Evolutionary conservation across 1,140 invertebrate species (phyloP).

Genomic region (Drosophila suzukii): DNA sequence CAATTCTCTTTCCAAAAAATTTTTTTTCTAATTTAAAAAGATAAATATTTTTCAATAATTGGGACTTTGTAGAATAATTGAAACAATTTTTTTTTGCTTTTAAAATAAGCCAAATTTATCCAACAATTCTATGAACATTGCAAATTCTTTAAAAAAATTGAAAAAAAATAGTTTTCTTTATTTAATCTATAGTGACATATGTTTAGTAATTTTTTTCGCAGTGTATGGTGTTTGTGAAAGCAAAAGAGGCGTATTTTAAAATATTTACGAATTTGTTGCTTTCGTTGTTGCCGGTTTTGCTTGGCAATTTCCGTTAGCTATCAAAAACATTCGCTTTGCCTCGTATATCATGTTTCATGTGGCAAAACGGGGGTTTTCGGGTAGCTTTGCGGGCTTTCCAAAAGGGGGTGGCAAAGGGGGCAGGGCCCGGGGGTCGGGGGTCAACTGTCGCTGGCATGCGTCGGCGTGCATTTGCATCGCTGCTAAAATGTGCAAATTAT

Average conservation of each 20-base stretch:
- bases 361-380: not conserved
- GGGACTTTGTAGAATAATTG: too few relatives aligned
- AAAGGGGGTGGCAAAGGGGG: not conserved
- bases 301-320: conserved; percentile 67
- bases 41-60: too few relatives aligned
- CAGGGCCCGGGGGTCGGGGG: conserved; percentile 1
- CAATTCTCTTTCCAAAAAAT: too few relatives aligned
- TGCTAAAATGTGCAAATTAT: conserved; percentile 78
- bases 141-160: too few relatives aligned
- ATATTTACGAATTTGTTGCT: conserved; percentile 62
- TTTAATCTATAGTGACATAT: too few relatives aligned
- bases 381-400: not conserved
- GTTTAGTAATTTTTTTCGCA: not conserved
- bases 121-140: too few relatives aligned
- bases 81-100: too few relatives aligned
- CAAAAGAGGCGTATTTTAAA: conserved; percentile 43
- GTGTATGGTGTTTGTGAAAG: conserved; percentile 4
- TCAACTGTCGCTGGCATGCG: conserved; percentile 64
- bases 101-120: too few relatives aligned
- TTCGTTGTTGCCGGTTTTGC: conserved; percentile 60
- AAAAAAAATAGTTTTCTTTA: too few relatives aligned
- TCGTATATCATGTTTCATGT: conserved; percentile 44
- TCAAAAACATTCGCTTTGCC: conserved; percentile 64
- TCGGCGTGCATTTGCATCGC: conserved; percentile 45
- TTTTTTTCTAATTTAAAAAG: too few relatives aligned